phyloP scores from a whole-genome alignment of 2,797 vertebrate genomes.

The Sparus aurata region DNA sequence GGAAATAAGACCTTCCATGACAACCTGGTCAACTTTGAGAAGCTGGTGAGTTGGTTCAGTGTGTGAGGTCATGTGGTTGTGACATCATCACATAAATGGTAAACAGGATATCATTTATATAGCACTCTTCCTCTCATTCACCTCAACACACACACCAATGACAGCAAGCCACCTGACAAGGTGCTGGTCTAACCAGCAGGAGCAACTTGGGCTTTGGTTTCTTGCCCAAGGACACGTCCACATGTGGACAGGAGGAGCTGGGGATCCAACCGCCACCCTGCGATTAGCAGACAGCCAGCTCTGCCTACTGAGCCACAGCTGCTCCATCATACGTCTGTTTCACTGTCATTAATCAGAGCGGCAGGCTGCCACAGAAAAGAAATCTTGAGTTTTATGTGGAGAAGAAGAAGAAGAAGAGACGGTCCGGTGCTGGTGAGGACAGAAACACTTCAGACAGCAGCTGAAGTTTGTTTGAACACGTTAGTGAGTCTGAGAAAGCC shows the following conservation, averaged over 20 bases:
- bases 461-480: neutral
- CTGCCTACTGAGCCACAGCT: slow-evolving; percentile 25
- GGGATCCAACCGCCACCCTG: neutral
- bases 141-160: neutral
- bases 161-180: neutral
- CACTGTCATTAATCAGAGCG: slow-evolving; percentile 23
- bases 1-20: slow-evolving; percentile 99
- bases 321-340: slow-evolving; percentile 15
- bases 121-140: neutral
- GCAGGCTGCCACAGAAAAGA: neutral
- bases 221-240: slow-evolving; percentile 2
- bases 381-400: neutral
- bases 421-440: neutral
- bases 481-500: neutral
- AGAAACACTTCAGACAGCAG: neutral
- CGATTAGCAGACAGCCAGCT: neutral
- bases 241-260: slow-evolving; percentile 1
- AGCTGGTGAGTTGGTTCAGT: slow-evolving; percentile 89
- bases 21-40: slow-evolving; percentile 99
- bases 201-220: neutral
- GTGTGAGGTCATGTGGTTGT: neutral
- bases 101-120: neutral
- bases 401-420: neutral
- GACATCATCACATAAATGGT: neutral
- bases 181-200: neutral